Evolutionary conservation across 2,888 invertebrate species (phyloP), one percentile per base, ranked within the genome.

Genomic region (Cantharis rufa): DNA sequence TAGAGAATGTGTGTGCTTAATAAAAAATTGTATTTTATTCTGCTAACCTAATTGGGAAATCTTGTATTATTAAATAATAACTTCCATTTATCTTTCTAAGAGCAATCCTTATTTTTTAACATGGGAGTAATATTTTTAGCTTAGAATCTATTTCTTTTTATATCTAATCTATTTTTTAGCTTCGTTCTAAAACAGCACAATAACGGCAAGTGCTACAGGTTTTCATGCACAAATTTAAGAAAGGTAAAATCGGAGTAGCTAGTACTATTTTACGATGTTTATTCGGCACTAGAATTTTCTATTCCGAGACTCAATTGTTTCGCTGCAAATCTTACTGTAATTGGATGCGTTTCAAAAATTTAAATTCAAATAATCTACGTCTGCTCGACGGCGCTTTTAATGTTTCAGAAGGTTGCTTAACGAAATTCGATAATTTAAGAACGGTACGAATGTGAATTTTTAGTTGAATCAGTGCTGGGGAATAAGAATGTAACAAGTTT

Each of bases 401-500:
- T 48, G n/a, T 48, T 7, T n/a, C 48, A 48, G 21, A 28, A 62
- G 18, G 15, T 63, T 69, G 48, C 15, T 21, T 15, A 63, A 18
- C 18, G 16, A 48, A 66, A 66, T 21, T 18, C 64, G 64, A 66
- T 66, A 66, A 21, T 66, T n/a, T n/a, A 66, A 3, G 48, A 48
- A 48, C 48, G 64, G 24, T 21, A 66, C 64, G n/a, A 66, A 77
- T 74, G 68, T 71, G 28, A 61, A 74, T 74, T 77, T 74, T 68
- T 74, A 69, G 48, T 74, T 74, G 77, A 77, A 77, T 77, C 77
- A 77, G 68, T 63, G 71, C 77, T 13, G 16, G 18, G 75, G 70
- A 70, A 74, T 77, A 77, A 77, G 74, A 71, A 77, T 71, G 68
- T 77, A 74, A 74, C 74, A 73, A 76, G 77, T 77, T 77, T 73